Base-by-base conservation (phyloP, 2,888 invertebrate species). In the Eilema sororculum region DNA sequence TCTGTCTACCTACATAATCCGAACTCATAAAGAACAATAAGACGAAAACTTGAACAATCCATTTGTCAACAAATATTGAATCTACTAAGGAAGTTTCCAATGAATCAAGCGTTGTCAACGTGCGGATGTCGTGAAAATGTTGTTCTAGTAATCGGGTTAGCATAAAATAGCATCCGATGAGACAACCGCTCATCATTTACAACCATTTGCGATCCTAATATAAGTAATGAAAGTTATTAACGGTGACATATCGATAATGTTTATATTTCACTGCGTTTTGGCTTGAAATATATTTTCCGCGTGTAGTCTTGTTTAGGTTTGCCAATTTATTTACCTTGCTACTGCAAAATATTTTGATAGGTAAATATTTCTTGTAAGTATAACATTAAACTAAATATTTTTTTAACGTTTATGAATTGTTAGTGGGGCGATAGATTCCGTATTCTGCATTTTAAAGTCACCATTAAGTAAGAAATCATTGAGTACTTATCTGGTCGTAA, bases 71-170 rank as follows among this genome's bases (percentile, higher is more conserved):
- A 65, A 52, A 60, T 25, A 25, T 37, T 41, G 37, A 56, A 37
- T 68, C 16, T 57, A 37, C 16, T 30, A 57, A 22, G 63, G 30
- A 62, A 63, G 25, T 41, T 68, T 3, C 57, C 28, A 28, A 58
- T 58, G 28, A 57, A 63, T 58, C 57, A 64, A 16, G 28, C 52
- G 28, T 41, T 66, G 28, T 66, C 70, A 57, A 58, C 57, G 25
- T 13, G 41, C 57, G 61, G 62, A 70, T 61, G 61, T 70, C 57
- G 41, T 66, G 37, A 66, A 66, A 61, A 61, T 69, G 61, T 37
- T 65, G 30, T 22, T 16, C 16, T 37, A 66, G 69, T 61, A 65
- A 65, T 57, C 30, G 57, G 56, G 65, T 69, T 65, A 52, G 61
- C 62, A 56, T 52, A 67, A 41, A 67, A 59, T 46, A 46, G 67